Conservation (phyloP, 35 echinoderm and acorn worm species). For the Eucidaris tribuloides region DNA sequence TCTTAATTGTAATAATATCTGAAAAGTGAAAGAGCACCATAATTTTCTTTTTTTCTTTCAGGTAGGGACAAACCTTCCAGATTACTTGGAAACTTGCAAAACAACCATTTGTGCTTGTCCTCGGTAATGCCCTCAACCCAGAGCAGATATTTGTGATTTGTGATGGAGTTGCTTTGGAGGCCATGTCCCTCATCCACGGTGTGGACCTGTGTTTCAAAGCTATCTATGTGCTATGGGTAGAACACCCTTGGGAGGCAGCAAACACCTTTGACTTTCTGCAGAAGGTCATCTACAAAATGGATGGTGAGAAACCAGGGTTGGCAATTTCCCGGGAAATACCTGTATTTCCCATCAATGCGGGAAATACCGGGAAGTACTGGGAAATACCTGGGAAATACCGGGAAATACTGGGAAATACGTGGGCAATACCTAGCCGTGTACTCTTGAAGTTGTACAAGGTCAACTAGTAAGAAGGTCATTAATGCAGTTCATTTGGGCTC, state of each 20-base stretch:
- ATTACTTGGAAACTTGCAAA: neutral
- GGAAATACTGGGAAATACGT: too few species aligned
- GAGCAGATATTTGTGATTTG: neutral
- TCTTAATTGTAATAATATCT: neutral
- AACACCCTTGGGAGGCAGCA: neutral
- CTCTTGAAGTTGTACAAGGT: too few species aligned
- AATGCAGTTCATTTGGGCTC: too few species aligned
- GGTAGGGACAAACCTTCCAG: neutral
- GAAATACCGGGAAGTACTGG: too few species aligned
- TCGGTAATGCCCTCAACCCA: too few species aligned
- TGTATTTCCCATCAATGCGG: too few species aligned
- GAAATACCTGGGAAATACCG: too few species aligned
- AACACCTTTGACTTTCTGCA: neutral
- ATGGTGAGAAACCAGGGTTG: too few species aligned
- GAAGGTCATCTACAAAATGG: neutral
- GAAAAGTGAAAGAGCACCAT: constrained; percentile 6
- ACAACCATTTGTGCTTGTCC: too few species aligned
- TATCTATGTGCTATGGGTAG: neutral
- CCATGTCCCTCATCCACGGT: neutral
- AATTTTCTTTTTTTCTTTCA: neutral
- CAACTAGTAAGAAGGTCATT: too few species aligned
- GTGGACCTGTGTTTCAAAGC: neutral
- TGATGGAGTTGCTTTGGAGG: neutral
- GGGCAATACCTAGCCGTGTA: too few species aligned
- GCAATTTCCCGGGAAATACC: too few species aligned